Percentiles rank a stretch among this genome's conserved stretches.
phyloP scores from a whole-genome alignment of 1,140 invertebrate species.

The Halesus radiatus region DNA sequence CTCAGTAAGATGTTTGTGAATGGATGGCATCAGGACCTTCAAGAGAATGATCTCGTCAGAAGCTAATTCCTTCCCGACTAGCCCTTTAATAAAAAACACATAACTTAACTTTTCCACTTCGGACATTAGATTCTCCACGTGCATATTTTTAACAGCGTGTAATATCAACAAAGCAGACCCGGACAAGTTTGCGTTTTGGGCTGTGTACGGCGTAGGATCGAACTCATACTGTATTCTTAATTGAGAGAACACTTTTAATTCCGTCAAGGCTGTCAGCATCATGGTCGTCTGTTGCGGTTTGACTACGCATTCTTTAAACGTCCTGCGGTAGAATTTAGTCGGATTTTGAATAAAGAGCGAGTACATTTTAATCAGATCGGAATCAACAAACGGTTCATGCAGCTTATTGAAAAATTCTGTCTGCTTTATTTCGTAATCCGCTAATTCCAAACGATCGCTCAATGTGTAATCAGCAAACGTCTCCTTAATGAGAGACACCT shows the following conservation, averaged over 20 bases:
- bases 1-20: conserved; percentile 25
- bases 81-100: conserved; percentile 44
- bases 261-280: conserved; percentile 26
- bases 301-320: conserved; percentile 26
- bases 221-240: conserved; percentile 30
- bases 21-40: conserved; percentile 26
- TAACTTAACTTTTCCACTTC: conserved; percentile 37
- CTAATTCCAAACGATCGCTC: conserved; percentile 39
- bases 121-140: conserved; percentile 7
- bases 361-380: conserved; percentile 29
- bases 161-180: conserved; percentile 36
- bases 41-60: conserved; percentile 28
- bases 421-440: conserved; percentile 41
- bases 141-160: conserved; percentile 30
- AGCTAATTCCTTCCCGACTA: conserved; percentile 38
- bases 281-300: conserved; percentile 36
- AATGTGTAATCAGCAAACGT: conserved; percentile 30
- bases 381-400: conserved; percentile 31
- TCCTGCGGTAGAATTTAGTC: conserved; percentile 37
- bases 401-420: conserved; percentile 51
- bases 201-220: not conserved
- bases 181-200: conserved; percentile 3
- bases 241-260: conserved; percentile 38
- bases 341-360: conserved; percentile 50
- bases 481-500: conserved; percentile 19